phyloP scores from a whole-genome alignment of 1,140 invertebrate species.

The Muscidifurax raptorellus region DNA sequence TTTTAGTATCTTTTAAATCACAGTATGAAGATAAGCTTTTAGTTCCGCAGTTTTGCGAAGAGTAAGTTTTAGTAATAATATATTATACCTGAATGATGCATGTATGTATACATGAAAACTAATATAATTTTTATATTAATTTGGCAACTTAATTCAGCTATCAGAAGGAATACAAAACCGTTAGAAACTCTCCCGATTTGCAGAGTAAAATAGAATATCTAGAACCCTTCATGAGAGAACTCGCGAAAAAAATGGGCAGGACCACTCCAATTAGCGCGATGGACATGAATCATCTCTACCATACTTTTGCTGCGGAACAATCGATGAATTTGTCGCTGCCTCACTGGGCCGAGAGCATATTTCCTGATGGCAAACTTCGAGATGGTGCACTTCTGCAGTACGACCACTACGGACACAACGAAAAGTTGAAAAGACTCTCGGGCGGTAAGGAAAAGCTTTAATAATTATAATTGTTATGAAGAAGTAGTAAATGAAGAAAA shows the following conservation, averaged over 20 bases:
- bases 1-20: slow-evolving; percentile 58
- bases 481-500: slow-evolving; percentile 21
- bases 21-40: slow-evolving; percentile 69
- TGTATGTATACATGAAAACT: no score
- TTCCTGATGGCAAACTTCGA: slow-evolving; percentile 72
- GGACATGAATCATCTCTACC: slow-evolving; percentile 75
- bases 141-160: slow-evolving; percentile 52
- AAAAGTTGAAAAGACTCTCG: slow-evolving; percentile 69
- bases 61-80: slow-evolving; percentile 66
- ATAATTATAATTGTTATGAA: neutral
- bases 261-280: slow-evolving; percentile 63
- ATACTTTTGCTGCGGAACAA: slow-evolving; percentile 73
- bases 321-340: slow-evolving; percentile 62
- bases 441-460: slow-evolving; percentile 68
- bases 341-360: slow-evolving; percentile 71
- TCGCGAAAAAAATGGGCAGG: slow-evolving; percentile 60
- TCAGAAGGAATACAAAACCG: slow-evolving; percentile 23
- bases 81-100: neutral
- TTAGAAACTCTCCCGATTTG: slow-evolving; percentile 19
- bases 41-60: slow-evolving; percentile 53
- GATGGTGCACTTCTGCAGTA: slow-evolving; percentile 75
- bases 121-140: slow-evolving; percentile 44
- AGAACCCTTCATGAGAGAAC: slow-evolving; percentile 53
- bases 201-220: slow-evolving; percentile 45
- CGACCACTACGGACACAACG: slow-evolving; percentile 68